Evolutionary conservation across 2,888 invertebrate genomes (phyloP).

Genomic region (Drosophila flavopinicola): DNA sequence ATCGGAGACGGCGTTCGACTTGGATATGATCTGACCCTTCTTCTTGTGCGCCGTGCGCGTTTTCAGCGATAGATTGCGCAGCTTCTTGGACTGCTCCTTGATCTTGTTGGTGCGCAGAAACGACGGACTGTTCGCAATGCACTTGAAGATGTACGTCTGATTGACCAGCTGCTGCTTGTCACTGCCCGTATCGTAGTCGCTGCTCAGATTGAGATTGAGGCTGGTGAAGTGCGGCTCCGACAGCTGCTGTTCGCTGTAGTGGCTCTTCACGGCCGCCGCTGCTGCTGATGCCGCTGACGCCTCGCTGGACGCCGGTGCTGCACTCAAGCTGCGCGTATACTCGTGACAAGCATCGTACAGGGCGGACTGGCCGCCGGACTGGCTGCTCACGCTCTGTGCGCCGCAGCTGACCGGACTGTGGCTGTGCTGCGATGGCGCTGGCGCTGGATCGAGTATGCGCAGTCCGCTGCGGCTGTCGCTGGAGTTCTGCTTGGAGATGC

Average conservation of each 20-base stretch:
- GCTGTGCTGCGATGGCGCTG: conserved; percentile 56
- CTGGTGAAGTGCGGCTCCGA: conserved; percentile 75
- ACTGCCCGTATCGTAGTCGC: conserved; percentile 70
- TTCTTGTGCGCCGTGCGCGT: conserved; percentile 81
- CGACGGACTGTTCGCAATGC: conserved; percentile 84
- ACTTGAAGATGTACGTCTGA: conserved; percentile 84
- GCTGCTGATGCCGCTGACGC: conserved; percentile 66
- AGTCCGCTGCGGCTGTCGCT: conserved; percentile 76
- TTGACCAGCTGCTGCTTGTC: conserved; percentile 83
- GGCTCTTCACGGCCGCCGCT: conserved; percentile 73
- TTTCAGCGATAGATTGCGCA: conserved; percentile 83
- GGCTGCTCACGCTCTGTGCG: conserved; percentile 63
- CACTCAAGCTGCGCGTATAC: conserved; percentile 69
- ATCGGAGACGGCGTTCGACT: conserved; percentile 84
- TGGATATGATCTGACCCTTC: conserved; percentile 83
- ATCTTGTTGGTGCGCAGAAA: conserved; percentile 83
- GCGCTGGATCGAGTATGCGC: conserved; percentile 59
- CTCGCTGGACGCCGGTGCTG: conserved; percentile 66
- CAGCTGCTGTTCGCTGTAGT: conserved; percentile 83
- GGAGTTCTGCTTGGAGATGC: conserved; percentile 81
- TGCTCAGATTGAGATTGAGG: conserved; percentile 70
- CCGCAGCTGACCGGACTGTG: conserved; percentile 74
- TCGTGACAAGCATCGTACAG: conserved; percentile 74
- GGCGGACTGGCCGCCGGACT: conserved; percentile 70
- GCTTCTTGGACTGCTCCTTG: conserved; percentile 84